These are phyloP conservation scores for Bombus soroeensis DNA, from an alignment of 1,140 invertebrate genomes.

Conservation along the genomic window DNA sequence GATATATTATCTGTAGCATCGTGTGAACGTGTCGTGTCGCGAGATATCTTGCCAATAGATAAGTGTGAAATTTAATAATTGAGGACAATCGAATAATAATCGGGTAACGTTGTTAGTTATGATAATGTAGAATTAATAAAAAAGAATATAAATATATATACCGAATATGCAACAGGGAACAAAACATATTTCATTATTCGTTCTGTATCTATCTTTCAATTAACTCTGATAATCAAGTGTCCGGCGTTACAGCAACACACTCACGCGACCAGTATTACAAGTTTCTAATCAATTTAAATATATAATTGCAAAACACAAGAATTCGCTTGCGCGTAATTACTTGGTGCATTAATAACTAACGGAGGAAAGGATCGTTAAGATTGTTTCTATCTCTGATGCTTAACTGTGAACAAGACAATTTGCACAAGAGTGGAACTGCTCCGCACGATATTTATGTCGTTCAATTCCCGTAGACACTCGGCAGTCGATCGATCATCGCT, in stretches of 20 bases:
- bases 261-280: not conserved
- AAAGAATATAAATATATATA: not conserved
- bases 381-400: not conserved
- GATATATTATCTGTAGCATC: no score
- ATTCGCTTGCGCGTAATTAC: constrained; percentile 9
- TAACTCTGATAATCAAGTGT: not conserved
- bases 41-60: no score
- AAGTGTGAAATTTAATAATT: no score
- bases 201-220: not conserved
- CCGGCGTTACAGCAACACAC: not conserved
- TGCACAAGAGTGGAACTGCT: constrained; percentile 28
- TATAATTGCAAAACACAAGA: not conserved
- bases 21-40: no score
- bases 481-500: constrained; percentile 63
- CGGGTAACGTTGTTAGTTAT: not conserved
- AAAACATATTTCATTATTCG: not conserved
- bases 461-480: constrained; percentile 24
- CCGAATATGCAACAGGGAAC: not conserved
- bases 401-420: constrained; percentile 44
- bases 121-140: not conserved
- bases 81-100: no score
- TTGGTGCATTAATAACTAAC: not conserved
- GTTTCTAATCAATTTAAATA: constrained; percentile 7
- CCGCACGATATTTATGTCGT: constrained; percentile 50
- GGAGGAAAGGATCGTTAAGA: no score